A percentile compares a stretch with the other conserved stretches of the same genome.
Evolutionary conservation across 2,888 invertebrate genomes (phyloP).

Genomic region (Leucoma salicis): DNA sequence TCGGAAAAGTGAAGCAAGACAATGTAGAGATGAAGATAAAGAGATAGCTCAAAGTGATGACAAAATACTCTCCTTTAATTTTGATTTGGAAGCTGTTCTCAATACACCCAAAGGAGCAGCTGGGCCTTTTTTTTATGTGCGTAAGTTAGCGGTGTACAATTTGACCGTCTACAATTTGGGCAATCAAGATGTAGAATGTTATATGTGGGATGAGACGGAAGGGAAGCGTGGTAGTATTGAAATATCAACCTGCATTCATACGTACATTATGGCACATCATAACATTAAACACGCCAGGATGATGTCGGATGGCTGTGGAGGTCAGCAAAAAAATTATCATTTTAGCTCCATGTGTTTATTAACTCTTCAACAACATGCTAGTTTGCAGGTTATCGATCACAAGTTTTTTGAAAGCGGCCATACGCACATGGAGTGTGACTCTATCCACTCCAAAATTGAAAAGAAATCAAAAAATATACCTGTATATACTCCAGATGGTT

Average conservation of each 20-base stretch:
- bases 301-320: no score
- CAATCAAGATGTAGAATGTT: not conserved
- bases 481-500: conserved; percentile 33
- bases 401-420: not conserved
- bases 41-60: conserved; percentile 4
- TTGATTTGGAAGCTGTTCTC: conserved; percentile 40
- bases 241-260: conserved; percentile 32
- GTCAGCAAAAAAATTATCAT: no score
- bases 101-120: conserved; percentile 29
- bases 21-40: no score
- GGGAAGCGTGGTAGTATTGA: conserved; percentile 31
- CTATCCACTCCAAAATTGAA: conserved; percentile 37
- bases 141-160: conserved; percentile 41
- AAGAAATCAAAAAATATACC: conserved; percentile 31
- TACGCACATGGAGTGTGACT: conserved; percentile 12
- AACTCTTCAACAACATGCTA: no score
- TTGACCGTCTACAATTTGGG: conserved; percentile 11
- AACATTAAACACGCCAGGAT: no score
- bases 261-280: conserved; percentile 6
- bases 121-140: conserved; percentile 23
- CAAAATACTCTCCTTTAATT: conserved; percentile 32
- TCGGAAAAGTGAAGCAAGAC: no score
- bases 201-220: not conserved
- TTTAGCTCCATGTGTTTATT: no score
- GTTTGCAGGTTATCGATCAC: not conserved